phyloP scores from a whole-genome alignment of 1,140 invertebrate species.

The Magallana gigas region DNA sequence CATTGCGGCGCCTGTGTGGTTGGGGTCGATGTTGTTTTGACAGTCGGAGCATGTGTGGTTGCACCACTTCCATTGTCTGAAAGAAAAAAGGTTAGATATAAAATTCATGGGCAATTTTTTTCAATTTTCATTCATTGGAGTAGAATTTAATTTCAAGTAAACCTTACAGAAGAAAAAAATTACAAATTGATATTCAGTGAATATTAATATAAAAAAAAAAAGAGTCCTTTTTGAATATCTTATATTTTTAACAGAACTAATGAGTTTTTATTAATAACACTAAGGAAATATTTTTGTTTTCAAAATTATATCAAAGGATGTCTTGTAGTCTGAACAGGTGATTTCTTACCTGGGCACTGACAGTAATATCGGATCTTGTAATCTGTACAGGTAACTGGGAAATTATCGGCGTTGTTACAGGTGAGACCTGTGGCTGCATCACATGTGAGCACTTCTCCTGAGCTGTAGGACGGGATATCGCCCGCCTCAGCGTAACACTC shows the following conservation, averaged over 20 bases:
- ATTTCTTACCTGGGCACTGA: slow-evolving; percentile 63
- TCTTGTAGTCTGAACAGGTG: background rate
- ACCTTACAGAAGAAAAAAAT: too few species aligned
- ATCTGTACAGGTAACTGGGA: slow-evolving; percentile 74
- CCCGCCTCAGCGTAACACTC: slow-evolving; percentile 62
- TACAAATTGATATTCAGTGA: too few species aligned
- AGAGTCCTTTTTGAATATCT: too few species aligned
- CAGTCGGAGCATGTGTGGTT: background rate
- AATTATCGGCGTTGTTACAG: slow-evolving; percentile 67
- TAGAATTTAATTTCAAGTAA: too few species aligned
- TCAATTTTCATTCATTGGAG: too few species aligned
- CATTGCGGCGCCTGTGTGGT: slow-evolving; percentile 41
- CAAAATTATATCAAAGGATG: too few species aligned
- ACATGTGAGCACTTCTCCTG: slow-evolving; percentile 66
- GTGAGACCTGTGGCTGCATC: slow-evolving; percentile 61
- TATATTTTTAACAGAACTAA: too few species aligned
- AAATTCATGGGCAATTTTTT: too few species aligned
- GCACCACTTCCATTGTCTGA: slow-evolving; percentile 1
- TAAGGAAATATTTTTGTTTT: too few species aligned
- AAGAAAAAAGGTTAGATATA: background rate
- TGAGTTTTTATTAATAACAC: too few species aligned
- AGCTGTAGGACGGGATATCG: slow-evolving; percentile 59
- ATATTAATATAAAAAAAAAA: too few species aligned
- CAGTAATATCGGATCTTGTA: slow-evolving; percentile 79
- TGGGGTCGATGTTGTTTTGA: background rate